Evolutionary conservation across 2,888 invertebrate species (phyloP), one percentile per base, ranked within the genome.

Genomic region (Dynastes hyllus): DNA sequence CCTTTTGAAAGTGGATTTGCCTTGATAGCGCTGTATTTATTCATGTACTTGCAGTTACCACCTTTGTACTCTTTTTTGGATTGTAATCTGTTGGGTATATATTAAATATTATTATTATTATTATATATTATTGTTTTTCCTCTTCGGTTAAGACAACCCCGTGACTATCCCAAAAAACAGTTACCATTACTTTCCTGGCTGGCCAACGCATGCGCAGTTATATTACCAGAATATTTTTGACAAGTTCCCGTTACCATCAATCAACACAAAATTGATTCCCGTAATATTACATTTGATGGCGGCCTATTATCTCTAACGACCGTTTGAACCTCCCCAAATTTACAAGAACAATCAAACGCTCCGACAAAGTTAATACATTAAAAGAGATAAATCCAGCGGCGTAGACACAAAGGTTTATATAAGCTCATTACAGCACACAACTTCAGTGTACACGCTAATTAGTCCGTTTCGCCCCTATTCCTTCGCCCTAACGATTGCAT

Each of bases 321-420:
- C 51, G 13, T 53, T 29, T 8, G 63, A 63, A 32, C 63, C 11
- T 63, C 32, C 27, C 29, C 29, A 63, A 69, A 69, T 69, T 69
- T 69, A 51, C 50, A 51, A 69, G 69, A 16, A 51, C 69, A 69
- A 69, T 69, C 69, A 69, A 51, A n/a, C 69, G 32, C 27, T 69
- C 51, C 69, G 51, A 51, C 69, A 32, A 51, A 69, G 69, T 29
- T 69, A 69, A 69, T 69, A 29, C 53, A 53, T 51, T 69, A 51
- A 69, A 69, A 69, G 66, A 67, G 51, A 69, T 50, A 51, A 50
- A 69, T 29, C 53, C 51, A 27, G 13, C 69, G 51, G n/a, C 66
- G 45, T 45, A 69, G 69, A 69, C 69, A 69, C 69, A 69, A 69
- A 69, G 53, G 69, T 69, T 69, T 50, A 69, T 69, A 69, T 69